Evolutionary conservation across 2,797 vertebrate species (phyloP).

Genomic region (Clarias fuscus): DNA sequence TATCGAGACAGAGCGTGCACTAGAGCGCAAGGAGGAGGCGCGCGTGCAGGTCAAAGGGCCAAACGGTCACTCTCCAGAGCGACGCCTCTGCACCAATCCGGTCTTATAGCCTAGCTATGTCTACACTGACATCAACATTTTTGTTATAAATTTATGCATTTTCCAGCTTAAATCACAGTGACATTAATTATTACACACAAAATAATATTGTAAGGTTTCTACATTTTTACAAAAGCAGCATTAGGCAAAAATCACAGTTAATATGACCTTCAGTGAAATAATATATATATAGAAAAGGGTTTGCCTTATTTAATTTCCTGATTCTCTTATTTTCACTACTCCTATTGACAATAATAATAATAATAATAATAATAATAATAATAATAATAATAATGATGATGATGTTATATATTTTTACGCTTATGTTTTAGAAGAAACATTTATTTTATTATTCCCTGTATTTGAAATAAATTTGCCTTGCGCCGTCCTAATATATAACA

Average conservation of each 20-base stretch:
- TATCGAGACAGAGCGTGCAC: background rate
- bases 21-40: constrained; percentile 1
- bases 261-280: background rate
- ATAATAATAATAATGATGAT: too few species aligned
- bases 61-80: constrained; percentile 15
- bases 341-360: background rate
- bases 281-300: background rate
- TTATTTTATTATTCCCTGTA: background rate
- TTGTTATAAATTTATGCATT: background rate
- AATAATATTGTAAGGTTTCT: background rate
- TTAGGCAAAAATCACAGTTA: background rate
- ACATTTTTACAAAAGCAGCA: background rate
- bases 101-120: background rate
- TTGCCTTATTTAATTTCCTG: background rate
- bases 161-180: background rate
- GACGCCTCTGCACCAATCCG: constrained; percentile 3
- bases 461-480: background rate
- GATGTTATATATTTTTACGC: background rate
- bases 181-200: background rate
- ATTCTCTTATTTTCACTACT: background rate
- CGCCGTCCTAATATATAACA: background rate
- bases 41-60: constrained; percentile 31
- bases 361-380: background rate
- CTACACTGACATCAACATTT: background rate
- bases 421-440: background rate